Conservation (phyloP, 2,888 invertebrate species). For the Amiota minor region DNA sequence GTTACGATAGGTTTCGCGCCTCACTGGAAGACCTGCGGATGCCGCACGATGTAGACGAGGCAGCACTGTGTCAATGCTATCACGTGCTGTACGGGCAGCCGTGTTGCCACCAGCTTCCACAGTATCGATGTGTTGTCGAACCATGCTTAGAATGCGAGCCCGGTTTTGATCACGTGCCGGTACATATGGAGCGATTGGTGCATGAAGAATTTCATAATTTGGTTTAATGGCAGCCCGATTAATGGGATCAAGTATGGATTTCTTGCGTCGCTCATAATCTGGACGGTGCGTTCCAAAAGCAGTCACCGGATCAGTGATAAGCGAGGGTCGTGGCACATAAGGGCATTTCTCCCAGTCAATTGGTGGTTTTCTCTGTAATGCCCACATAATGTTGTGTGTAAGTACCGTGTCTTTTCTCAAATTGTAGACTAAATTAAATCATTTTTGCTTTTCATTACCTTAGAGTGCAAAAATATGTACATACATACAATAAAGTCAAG, state of each 20-base stretch:
- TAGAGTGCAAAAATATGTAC: constrained; percentile 20
- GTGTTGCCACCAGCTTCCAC: constrained; percentile 77
- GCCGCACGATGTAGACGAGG: constrained; percentile 77
- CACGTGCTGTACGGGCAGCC: constrained; percentile 76
- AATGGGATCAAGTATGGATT: constrained; percentile 75
- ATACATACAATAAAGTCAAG: constrained; percentile 18
- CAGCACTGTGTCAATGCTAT: constrained; percentile 80
- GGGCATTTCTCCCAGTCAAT: constrained; percentile 93
- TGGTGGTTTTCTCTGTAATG: constrained; percentile 75
- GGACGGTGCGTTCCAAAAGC: constrained; percentile 82
- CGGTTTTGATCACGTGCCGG: constrained; percentile 80
- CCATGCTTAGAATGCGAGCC: constrained; percentile 77
- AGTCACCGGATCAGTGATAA: constrained; percentile 88
- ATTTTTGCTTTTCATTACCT: constrained; percentile 27
- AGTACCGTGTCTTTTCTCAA: constrained; percentile 31
- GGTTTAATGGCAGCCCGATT: constrained; percentile 79
- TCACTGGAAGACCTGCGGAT: constrained; percentile 62
- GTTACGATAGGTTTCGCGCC: constrained; percentile 64
- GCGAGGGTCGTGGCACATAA: constrained; percentile 87
- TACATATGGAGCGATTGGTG: constrained; percentile 80
- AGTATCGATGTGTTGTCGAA: constrained; percentile 77
- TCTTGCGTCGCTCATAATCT: constrained; percentile 65
- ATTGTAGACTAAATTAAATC: constrained; percentile 22
- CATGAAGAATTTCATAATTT: constrained; percentile 76
- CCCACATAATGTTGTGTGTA: constrained; percentile 54